Evolutionary conservation across 2,888 invertebrate genomes (phyloP).

Genomic region (Erpobdella octoculata): DNA sequence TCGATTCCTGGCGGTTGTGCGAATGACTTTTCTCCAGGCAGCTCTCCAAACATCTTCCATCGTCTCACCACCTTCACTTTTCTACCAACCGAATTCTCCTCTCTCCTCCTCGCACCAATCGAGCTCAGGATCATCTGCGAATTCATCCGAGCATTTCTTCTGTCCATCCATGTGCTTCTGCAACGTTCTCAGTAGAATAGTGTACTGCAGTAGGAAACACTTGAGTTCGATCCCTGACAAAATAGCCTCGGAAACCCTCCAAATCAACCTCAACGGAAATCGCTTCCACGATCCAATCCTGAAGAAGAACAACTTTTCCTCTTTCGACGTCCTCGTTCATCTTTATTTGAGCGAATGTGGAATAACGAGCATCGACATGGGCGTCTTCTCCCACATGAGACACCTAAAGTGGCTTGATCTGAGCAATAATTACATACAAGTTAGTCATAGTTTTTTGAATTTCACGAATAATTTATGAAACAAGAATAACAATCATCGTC

Average conservation of each 20-base stretch:
- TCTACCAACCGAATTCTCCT: not conserved
- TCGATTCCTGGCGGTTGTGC: too few species aligned
- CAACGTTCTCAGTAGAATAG: constrained; percentile 44
- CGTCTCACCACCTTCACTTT: not conserved
- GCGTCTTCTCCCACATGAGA: constrained; percentile 46
- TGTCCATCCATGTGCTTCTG: constrained; percentile 49
- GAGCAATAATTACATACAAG: constrained; percentile 46
- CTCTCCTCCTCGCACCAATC: not conserved
- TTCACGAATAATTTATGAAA: too few species aligned
- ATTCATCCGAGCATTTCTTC: not conserved
- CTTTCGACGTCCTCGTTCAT: constrained; percentile 43
- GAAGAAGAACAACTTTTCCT: constrained; percentile 45
- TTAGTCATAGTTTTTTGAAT: constrained; percentile 28
- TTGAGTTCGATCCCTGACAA: constrained; percentile 45
- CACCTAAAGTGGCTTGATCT: constrained; percentile 49
- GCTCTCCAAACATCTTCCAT: not conserved
- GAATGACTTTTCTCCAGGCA: not conserved
- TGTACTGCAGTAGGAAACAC: constrained; percentile 46
- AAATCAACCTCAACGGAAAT: constrained; percentile 48
- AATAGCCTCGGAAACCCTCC: constrained; percentile 45
- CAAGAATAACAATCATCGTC: too few species aligned
- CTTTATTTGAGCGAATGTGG: constrained; percentile 49
- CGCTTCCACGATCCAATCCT: constrained; percentile 43
- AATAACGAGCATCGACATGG: constrained; percentile 45
- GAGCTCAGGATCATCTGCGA: not conserved